Base-by-base conservation (phyloP, 2,888 invertebrate species). In the Matsumyia berberina region DNA sequence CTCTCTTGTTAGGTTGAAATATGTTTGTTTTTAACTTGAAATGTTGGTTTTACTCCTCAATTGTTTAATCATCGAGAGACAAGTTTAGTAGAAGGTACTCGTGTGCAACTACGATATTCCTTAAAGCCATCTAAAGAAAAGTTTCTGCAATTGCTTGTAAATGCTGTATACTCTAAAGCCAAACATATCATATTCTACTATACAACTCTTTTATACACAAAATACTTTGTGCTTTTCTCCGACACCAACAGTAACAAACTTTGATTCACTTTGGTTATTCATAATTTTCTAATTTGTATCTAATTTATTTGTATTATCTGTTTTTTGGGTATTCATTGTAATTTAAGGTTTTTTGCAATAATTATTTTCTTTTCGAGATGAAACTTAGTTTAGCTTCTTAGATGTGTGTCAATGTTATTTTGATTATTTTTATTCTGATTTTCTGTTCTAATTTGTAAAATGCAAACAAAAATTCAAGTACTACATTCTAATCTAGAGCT, bases 361-460 rank as follows among this genome's bases (percentile, higher is more conserved):
- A 46, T 66, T 53, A 60, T 57, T 81, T n/a, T 81, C 1, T 55
- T 57, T 67, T 74, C 39, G n/a, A 46, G 60, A 58, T 24, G 29
- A 70, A 42, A 66, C 24, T 62, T 70, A 74, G 69, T 79, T 72
- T 2, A 74, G 83, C 83, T 85, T 85, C n/a, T 74, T 85, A 74
- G 79, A 79, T 79, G 74, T 85, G 69, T 85, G 69, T 70, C 70
- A 74, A 74, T 85, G 74, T 80, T 83, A 11, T 44, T 53, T 37
- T 19, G 37, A 51, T 69, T 24, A 64, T 12, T 73, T 62, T 35
- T 19, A 35, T 49, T 79, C 42, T 9, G 53, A 53, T 15, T 66
- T 58, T 51, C 35, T 77, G 19, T 77, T 78, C 31, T 69, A 15
- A 58, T 79, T 31, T 76, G 64, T 80, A 35, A 64, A 64, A 66